phyloP scores from a whole-genome alignment of 1,140 invertebrate genomes.

The Saccostrea echinata region DNA sequence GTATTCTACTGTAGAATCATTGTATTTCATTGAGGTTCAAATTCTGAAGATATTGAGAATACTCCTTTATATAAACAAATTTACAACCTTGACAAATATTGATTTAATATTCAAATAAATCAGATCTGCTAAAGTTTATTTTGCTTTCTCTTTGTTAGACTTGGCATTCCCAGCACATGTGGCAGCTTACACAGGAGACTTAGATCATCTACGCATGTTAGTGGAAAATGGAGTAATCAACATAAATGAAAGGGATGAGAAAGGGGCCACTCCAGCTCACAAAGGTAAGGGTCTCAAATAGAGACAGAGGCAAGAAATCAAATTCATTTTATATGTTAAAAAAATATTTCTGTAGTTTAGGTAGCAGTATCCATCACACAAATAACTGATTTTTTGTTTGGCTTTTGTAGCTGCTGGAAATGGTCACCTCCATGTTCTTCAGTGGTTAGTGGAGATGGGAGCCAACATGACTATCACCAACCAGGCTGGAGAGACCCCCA shows the following conservation, averaged over 20 bases:
- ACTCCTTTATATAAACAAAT: no score
- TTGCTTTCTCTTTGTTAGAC: constrained; percentile 66
- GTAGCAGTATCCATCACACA: neutral
- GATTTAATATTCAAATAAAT: no score
- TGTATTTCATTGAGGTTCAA: no score
- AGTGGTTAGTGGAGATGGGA: constrained; percentile 80
- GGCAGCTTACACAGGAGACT: constrained; percentile 78
- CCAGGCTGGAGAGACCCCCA: constrained; percentile 77
- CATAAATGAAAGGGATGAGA: constrained; percentile 80
- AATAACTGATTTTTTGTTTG: constrained; percentile 12
- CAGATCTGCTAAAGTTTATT: neutral
- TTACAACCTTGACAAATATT: no score
- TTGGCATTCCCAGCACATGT: constrained; percentile 80
- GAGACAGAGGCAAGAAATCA: neutral
- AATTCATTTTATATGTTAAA: no score
- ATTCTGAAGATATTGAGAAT: no score
- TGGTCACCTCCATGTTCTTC: constrained; percentile 78
- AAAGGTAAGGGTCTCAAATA: constrained; percentile 72
- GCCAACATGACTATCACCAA: constrained; percentile 78
- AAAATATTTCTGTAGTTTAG: neutral
- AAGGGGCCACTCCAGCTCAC: constrained; percentile 77
- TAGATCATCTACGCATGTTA: constrained; percentile 79
- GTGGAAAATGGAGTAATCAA: constrained; percentile 80
- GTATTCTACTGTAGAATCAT: neutral
- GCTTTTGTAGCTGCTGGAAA: constrained; percentile 78